phyloP scores from a whole-genome alignment of 2,888 invertebrate genomes.

The Masnerella sp. region DNA sequence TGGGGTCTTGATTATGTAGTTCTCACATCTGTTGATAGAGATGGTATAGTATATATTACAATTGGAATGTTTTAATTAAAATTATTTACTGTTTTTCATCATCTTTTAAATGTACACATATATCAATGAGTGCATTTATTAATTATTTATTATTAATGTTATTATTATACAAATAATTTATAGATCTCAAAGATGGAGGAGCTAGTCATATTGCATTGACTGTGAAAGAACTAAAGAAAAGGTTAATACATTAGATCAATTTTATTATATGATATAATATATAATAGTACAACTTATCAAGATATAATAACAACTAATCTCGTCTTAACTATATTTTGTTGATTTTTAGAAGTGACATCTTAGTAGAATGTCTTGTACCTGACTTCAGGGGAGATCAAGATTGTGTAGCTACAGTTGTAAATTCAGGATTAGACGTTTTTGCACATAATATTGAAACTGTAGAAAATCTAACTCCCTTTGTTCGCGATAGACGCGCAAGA shows the following conservation, averaged over 20 bases:
- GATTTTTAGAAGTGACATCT: slow-evolving; percentile 84
- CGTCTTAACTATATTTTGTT: no score
- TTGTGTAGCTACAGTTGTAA: slow-evolving; percentile 86
- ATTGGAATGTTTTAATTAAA: no score
- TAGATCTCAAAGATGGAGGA: slow-evolving; percentile 96
- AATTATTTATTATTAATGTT: no score
- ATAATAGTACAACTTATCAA: no score
- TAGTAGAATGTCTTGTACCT: slow-evolving; percentile 97
- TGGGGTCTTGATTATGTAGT: slow-evolving; percentile 99
- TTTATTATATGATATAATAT: slow-evolving; percentile 1
- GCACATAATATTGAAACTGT: slow-evolving; percentile 99
- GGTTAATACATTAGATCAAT: no score
- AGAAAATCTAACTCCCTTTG: slow-evolving; percentile 91
- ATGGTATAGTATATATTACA: slow-evolving; percentile 82
- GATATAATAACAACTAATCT: no score
- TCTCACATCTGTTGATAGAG: slow-evolving; percentile 97
- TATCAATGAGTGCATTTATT: not conserved
- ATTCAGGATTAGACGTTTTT: slow-evolving; percentile 94
- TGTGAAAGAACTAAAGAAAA: slow-evolving; percentile 72
- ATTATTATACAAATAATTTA: slow-evolving; percentile 67
- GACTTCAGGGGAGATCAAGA: slow-evolving; percentile 93
- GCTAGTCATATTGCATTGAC: slow-evolving; percentile 96
- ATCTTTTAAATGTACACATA: not conserved
- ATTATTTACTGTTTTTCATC: no score
- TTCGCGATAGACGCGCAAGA: slow-evolving; percentile 95